Conservation (phyloP, 2,888 invertebrate genomes). For the Hydrotaea diabolus region DNA sequence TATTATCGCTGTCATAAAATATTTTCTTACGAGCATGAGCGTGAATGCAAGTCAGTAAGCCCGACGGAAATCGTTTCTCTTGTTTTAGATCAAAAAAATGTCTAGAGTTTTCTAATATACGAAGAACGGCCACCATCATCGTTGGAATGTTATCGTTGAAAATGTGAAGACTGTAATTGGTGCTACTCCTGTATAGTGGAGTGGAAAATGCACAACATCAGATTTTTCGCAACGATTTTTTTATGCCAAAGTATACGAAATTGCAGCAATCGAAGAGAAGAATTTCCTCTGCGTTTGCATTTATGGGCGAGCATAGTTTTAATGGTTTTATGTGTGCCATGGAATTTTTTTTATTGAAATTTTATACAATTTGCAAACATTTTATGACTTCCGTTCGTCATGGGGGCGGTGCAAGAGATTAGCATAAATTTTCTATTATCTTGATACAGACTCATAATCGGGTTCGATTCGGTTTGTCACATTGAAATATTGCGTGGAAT, state of each 20-base stretch:
- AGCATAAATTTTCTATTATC: slow-evolving; percentile 12
- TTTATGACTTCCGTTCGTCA: slow-evolving; percentile 18
- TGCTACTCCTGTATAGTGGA: background rate
- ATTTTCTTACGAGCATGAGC: background rate
- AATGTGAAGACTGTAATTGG: slow-evolving; percentile 3
- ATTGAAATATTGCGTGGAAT: background rate
- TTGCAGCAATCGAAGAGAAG: background rate
- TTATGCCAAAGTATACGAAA: background rate
- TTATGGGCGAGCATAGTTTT: background rate
- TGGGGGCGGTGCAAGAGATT: slow-evolving; percentile 3
- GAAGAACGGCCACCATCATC: background rate
- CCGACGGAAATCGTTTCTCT: too few species aligned
- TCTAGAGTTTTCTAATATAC: background rate
- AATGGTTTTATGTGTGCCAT: background rate
- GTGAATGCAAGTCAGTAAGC: background rate
- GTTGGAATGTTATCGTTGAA: background rate
- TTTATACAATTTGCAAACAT: slow-evolving; percentile 24
- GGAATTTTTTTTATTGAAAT: slow-evolving; percentile 32
- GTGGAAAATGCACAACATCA: background rate
- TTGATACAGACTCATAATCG: background rate
- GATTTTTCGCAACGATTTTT: background rate
- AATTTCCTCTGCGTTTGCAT: background rate
- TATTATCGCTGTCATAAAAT: too few species aligned
- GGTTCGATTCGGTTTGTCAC: background rate
- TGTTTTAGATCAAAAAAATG: background rate